phyloP scores from a whole-genome alignment of 2,113 vertebrate species.

The Eonycteris spelaea region DNA sequence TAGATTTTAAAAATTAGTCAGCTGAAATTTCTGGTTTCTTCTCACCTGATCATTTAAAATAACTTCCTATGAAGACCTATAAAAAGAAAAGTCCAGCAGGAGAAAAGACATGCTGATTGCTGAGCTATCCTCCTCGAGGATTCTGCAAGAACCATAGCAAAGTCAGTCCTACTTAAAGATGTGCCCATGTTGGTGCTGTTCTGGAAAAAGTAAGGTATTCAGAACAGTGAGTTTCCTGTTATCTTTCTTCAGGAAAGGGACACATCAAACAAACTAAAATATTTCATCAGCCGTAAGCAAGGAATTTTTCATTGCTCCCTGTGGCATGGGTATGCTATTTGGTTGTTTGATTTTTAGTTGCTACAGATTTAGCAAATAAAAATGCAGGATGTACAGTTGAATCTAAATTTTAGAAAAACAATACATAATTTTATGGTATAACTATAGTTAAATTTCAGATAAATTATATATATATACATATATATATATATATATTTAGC shows the following conservation, averaged over 20 bases:
- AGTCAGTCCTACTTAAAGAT: not conserved
- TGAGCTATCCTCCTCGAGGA: not conserved
- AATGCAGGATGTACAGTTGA: not conserved
- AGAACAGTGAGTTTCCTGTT: not conserved
- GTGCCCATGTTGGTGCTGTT: accelerated
- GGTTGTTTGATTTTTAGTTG: not conserved
- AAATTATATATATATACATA: not conserved
- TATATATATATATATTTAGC: not conserved
- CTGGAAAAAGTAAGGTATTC: not conserved
- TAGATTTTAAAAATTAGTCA: not conserved
- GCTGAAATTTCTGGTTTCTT: not conserved
- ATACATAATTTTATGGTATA: not conserved
- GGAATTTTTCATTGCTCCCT: not conserved
- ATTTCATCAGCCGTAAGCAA: not conserved
- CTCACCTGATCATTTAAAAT: not conserved
- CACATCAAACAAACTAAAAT: not conserved
- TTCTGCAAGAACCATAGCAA: not conserved
- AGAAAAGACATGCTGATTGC: not conserved
- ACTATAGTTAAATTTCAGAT: not conserved
- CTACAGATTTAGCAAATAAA: not conserved
- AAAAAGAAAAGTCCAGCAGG: not conserved
- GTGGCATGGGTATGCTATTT: not conserved
- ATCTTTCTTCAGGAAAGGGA: not conserved
- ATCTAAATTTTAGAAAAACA: not conserved
- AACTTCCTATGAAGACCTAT: not conserved